phyloP scores from a whole-genome alignment of 2,888 invertebrate genomes.

The Caenorhabditis sp. region DNA sequence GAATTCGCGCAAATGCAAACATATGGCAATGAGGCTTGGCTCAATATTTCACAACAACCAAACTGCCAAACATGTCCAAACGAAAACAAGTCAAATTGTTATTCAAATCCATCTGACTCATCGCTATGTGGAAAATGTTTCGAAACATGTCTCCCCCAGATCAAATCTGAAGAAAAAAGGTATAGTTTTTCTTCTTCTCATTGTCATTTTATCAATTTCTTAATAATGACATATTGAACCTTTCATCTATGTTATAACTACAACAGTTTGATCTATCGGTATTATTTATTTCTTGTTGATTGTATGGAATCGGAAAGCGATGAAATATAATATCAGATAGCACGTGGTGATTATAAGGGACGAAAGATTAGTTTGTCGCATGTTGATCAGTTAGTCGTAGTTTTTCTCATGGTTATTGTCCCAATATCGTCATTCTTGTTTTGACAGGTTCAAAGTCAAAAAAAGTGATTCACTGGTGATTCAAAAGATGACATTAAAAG shows the following conservation, averaged over 20 bases:
- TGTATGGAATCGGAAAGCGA: not conserved
- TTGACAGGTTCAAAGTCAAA: too few relatives aligned
- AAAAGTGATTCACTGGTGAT: too few relatives aligned
- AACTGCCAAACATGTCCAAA: constrained; percentile 23
- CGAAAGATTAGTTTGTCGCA: not conserved
- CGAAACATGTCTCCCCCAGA: constrained; percentile 13
- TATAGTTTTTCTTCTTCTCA: not conserved
- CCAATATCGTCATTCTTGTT: not conserved
- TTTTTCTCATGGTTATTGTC: not conserved
- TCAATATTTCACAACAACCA: constrained; percentile 29
- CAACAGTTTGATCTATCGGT: not conserved
- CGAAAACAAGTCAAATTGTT: constrained; percentile 37
- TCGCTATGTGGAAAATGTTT: constrained; percentile 43
- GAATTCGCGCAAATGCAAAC: constrained; percentile 20
- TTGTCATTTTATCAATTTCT: not conserved
- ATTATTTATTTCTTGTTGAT: too few relatives aligned
- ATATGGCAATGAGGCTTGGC: constrained; percentile 23
- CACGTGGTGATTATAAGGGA: not conserved
- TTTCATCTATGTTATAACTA: not conserved
- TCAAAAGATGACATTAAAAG: too few relatives aligned
- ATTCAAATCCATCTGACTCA: constrained; percentile 37
- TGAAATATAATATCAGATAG: not conserved
- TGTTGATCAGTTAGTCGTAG: not conserved
- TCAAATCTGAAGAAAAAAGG: not conserved
- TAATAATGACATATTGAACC: not conserved